These are phyloP conservation scores for Shinisaurus crocodilurus DNA, from an alignment of 2,113 vertebrate genomes.

Conservation along the genomic window DNA sequence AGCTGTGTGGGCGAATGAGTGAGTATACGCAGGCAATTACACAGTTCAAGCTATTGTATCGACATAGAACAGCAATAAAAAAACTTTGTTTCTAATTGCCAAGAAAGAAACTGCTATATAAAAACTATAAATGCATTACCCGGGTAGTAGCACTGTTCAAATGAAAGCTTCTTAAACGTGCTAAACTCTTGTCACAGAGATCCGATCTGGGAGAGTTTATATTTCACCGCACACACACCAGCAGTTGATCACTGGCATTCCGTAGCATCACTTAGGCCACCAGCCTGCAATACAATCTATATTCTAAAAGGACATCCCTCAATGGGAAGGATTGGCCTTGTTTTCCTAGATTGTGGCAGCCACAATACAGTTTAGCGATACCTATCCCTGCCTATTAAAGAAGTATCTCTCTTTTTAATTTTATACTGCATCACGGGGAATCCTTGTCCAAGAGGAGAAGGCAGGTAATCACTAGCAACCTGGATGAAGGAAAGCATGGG, in stretches of 20 bases:
- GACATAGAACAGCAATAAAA: neutral
- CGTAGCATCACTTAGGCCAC: neutral
- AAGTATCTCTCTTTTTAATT: neutral
- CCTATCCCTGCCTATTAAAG: neutral
- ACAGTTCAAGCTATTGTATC: constrained; percentile 12
- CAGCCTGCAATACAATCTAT: neutral
- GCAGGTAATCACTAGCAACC: neutral
- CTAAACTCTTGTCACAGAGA: neutral
- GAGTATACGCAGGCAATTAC: constrained; percentile 23
- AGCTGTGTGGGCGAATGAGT: constrained; percentile 24
- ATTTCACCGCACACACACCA: neutral
- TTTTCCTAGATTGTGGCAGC: neutral
- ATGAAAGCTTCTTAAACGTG: neutral
- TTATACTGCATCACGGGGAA: too few relatives aligned
- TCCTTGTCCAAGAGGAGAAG: neutral
- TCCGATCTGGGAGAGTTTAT: neutral
- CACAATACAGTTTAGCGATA: neutral
- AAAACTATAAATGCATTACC: constrained; percentile 24
- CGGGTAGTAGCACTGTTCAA: neutral
- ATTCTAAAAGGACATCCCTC: neutral
- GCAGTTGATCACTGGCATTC: neutral
- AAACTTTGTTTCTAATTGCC: constrained; percentile 16
- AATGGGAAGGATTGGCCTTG: neutral
- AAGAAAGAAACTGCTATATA: neutral
- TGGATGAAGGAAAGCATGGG: too few relatives aligned